Percentiles rank a stretch among this genome's conserved stretches.
These are phyloP conservation scores for Actinia equina DNA, from an alignment of 64 coral and sea anemone genomes.

Conservation along the genomic window DNA sequence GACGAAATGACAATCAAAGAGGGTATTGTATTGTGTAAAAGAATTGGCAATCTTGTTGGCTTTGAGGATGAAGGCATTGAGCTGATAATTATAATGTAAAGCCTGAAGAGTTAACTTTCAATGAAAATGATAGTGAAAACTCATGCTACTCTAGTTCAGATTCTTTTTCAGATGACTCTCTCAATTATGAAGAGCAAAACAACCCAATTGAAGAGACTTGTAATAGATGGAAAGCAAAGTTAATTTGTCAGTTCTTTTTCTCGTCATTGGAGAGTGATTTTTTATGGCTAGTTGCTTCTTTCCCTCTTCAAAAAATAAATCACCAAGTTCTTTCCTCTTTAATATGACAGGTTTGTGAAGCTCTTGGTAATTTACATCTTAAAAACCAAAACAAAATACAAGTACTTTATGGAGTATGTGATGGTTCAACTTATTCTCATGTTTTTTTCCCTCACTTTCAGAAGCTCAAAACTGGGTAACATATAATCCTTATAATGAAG, in stretches of 20 bases:
- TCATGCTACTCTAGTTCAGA: neutral
- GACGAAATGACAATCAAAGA: conserved; percentile 51
- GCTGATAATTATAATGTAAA: neutral
- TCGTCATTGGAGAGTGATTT: conserved; percentile 47
- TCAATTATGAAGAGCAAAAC: neutral
- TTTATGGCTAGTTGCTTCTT: conserved; percentile 40
- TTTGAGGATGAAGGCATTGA: conserved; percentile 46
- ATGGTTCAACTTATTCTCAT: conserved; percentile 43
- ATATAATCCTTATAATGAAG: neutral
- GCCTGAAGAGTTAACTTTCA: neutral
- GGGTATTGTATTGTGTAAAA: conserved; percentile 46
- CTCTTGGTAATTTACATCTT: neutral
- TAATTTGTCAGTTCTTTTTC: conserved; percentile 53
- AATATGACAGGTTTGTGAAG: conserved; percentile 46
- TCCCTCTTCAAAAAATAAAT: conserved; percentile 20
- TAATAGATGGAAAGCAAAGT: conserved; percentile 28
- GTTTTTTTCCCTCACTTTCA: conserved; percentile 25
- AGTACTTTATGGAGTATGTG: conserved; percentile 44
- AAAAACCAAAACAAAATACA: conserved; percentile 14
- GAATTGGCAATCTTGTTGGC: conserved; percentile 35
- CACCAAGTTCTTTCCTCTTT: conserved; percentile 8
- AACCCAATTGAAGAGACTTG: neutral
- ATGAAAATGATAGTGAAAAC: neutral
- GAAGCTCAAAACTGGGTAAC: conserved; percentile 36
- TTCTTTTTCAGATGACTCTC: neutral